A percentile compares a stretch with the other conserved stretches of the same genome.
Evolutionary conservation across 2,888 invertebrate species (phyloP).

Genomic region (Drosophila anomelani): DNA sequence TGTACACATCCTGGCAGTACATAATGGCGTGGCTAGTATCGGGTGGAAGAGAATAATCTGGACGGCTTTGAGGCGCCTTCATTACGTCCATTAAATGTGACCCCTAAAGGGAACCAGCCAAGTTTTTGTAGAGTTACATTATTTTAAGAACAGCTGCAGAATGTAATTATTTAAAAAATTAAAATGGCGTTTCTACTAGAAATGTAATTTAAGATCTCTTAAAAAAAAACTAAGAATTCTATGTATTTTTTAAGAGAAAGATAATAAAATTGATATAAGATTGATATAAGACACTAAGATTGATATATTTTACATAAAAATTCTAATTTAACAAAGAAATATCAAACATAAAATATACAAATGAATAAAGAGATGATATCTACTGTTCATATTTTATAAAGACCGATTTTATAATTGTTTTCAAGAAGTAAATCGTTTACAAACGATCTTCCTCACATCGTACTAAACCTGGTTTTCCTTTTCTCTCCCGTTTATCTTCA

Average conservation of each 20-base stretch:
- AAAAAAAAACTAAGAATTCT: background rate
- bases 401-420: background rate
- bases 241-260: background rate
- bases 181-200: background rate
- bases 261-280: background rate
- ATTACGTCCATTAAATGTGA: background rate
- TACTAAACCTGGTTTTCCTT: background rate
- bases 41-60: background rate
- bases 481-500: background rate
- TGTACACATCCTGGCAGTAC: slow-evolving; percentile 13
- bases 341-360: background rate
- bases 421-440: background rate
- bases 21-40: slow-evolving; percentile 4
- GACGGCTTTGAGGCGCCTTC: background rate
- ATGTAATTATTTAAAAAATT: too few species aligned
- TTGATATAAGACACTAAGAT: background rate
- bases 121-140: background rate
- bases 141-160: background rate
- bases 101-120: background rate
- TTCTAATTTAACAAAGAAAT: too few species aligned
- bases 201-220: background rate
- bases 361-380: background rate
- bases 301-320: too few species aligned
- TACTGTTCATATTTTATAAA: background rate
- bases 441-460: background rate